Evolutionary conservation across 1,140 invertebrate species (phyloP), one percentile per base, ranked within the genome.

Genomic region (Drosophila seguyi): DNA sequence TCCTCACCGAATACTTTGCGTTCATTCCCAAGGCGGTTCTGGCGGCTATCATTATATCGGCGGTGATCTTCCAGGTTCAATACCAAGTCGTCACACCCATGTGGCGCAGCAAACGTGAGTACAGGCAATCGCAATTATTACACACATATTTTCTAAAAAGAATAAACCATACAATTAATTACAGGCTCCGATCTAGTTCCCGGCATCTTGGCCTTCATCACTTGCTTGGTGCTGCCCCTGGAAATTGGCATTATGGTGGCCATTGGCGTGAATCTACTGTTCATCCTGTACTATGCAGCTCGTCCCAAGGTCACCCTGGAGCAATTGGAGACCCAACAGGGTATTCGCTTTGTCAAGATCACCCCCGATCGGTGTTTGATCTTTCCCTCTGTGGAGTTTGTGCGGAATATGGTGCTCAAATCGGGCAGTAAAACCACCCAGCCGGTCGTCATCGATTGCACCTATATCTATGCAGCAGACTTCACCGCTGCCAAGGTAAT

Each of bases 211-310:
- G 97, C 98, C 5, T 98, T 99, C 84, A 92, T 98, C 27, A 94
- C 96, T 48, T 98, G 97, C 71, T 93, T 99, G 36, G 94, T 97
- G 8, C 92, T 98, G 66, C 96, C 96, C 59, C 93, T 98, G 52
- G 97, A 99, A 94, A 95, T 97, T 91, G 98, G 98, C 48, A 98
- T 99, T 90, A 94, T 98, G 22, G 95, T 96, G 74, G 98, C 98
- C 16, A 96, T 98, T 60, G 96, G 96, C 11, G 94, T 98, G 20
- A 98, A 98, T 83, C 93, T 99, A 8, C 93, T 98, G 3, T 97
- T 98, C 80, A 96, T 99, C 56, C 93, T 99, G 18, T 98, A 98
- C 91, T 96, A 98, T 77, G 96, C 97, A 20, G 97, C 98, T 0
- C 94, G 97, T 73, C 98, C 98, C 20, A 97, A 97, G 91, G 96